Percentiles rank a stretch among this genome's conserved stretches.
phyloP scores from a whole-genome alignment of 1,140 invertebrate species.

The Bathynomus jamesi region DNA sequence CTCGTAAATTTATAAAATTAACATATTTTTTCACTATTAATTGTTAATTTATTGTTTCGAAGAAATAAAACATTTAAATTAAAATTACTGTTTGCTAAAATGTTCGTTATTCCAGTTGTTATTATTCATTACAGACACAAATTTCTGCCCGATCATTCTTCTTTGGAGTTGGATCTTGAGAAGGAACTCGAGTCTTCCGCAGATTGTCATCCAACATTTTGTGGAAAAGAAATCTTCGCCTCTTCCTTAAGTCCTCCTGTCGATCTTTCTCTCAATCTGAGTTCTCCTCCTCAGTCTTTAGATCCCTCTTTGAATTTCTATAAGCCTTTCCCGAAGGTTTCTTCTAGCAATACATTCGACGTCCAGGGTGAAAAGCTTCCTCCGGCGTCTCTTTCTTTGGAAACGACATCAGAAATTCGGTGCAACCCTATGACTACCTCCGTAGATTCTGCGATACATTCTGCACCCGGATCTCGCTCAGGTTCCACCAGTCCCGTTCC shows the following conservation, averaged over 20 bases:
- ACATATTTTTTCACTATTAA: too few relatives aligned
- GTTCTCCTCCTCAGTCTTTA: background rate
- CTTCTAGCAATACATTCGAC: too few relatives aligned
- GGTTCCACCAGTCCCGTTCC: conserved; percentile 29
- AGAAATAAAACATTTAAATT: too few relatives aligned
- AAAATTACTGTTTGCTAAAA: too few relatives aligned
- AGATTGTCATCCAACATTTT: background rate
- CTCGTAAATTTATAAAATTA: too few relatives aligned
- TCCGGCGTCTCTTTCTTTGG: background rate
- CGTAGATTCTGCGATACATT: conserved; percentile 34
- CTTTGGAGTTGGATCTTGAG: conserved; percentile 32
- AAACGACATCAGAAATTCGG: background rate
- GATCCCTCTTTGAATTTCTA: background rate
- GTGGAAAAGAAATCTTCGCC: background rate
- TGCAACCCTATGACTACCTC: conserved; percentile 23
- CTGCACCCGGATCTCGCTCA: conserved; percentile 33
- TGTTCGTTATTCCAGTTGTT: too few relatives aligned
- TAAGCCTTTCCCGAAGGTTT: too few relatives aligned
- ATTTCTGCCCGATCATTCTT: conserved; percentile 34
- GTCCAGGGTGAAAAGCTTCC: background rate
- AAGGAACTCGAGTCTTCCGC: conserved; percentile 21
- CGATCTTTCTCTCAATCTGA: too few relatives aligned
- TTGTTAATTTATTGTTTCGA: too few relatives aligned
- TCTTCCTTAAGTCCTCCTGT: background rate
- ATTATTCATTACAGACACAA: conserved; percentile 19